Evolutionary conservation across 2,888 invertebrate species (phyloP), one percentile per base, ranked within the genome.

Genomic region (Linnaemya vulpina): DNA sequence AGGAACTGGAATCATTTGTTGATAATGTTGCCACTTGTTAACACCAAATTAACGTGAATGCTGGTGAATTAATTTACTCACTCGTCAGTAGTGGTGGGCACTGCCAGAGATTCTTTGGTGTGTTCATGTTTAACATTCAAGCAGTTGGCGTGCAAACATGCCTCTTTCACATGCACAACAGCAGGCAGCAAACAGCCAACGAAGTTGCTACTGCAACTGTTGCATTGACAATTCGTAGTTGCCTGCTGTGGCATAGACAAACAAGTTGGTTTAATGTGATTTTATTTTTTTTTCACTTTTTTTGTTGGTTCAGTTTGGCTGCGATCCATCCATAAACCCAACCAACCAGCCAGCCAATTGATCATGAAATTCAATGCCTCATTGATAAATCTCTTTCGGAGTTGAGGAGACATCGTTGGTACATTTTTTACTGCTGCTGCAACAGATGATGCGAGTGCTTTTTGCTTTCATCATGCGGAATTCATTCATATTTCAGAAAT

Each of bases 1-100:
- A 43, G 63, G 58, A 74, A 55, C 17, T 73, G 75, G 58, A 62
- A 67, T 77, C 63, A 78, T 65, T 81, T 79, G 75, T 81, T 81
- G 84, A 79, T 80, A 84, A 84, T 82, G 78, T 82, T 84, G 82
- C 84, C 78, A 82, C 86, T 86, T 86, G 86, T 86, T 86, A 84
- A 84, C 82, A 86, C 84, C 86, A 82, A 82, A 86, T 86, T 85
- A 85, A 82, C 84, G 84, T 76, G 84, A 75, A 81, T 84, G 77
- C 76, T 79, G 76, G 75, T 86, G 86, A 84, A 86, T 86, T 86
- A 86, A 86, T 86, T 86, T 73, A 74, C 78, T 76, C 63, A 62
- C 76, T 78, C 77, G 22, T 15, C 53, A 81, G 55, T 46, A 58
- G 46, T 74, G 49, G 15, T 46, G 46, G 30, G 30, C 30, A 49